Percentiles rank a stretch among this genome's conserved stretches.
These are phyloP conservation scores for Andricus grossulariae DNA, from an alignment of 1,140 invertebrate species.

Conservation along the genomic window DNA sequence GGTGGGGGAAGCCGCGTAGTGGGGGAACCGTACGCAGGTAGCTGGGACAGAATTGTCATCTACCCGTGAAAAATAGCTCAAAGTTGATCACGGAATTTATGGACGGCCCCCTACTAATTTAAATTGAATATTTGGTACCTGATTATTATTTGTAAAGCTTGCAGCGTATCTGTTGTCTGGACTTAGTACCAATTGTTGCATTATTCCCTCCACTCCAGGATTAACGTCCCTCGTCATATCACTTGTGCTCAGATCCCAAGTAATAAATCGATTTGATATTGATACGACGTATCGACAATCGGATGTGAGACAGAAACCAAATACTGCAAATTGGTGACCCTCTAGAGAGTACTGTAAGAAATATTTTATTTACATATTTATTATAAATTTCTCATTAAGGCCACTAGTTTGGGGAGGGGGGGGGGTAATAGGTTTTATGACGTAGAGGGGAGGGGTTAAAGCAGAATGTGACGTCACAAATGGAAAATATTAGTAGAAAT, in stretches of 20 bases:
- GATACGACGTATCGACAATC: slow-evolving; percentile 96
- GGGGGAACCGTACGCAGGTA: too few species aligned
- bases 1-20: too few species aligned
- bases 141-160: slow-evolving; percentile 97
- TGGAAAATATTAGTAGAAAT: too few species aligned
- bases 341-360: slow-evolving; percentile 91
- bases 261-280: slow-evolving; percentile 97
- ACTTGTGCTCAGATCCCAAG: slow-evolving; percentile 96
- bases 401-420: too few species aligned
- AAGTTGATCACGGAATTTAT: neutral
- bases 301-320: slow-evolving; percentile 93
- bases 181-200: slow-evolving; percentile 95
- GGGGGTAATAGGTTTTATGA: too few species aligned
- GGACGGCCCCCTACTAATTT: too few species aligned
- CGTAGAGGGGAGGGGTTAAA: too few species aligned
- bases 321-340: slow-evolving; percentile 98
- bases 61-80: too few species aligned
- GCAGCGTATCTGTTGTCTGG: slow-evolving; percentile 97
- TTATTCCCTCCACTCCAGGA: slow-evolving; percentile 95
- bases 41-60: too few species aligned
- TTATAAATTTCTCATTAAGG: too few species aligned
- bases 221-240: slow-evolving; percentile 94
- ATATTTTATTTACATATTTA: too few species aligned
- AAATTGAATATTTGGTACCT: slow-evolving; percentile 75
- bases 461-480: too few species aligned